phyloP scores from a whole-genome alignment of 2,888 invertebrate species.

The Plemyria rubiginata region DNA sequence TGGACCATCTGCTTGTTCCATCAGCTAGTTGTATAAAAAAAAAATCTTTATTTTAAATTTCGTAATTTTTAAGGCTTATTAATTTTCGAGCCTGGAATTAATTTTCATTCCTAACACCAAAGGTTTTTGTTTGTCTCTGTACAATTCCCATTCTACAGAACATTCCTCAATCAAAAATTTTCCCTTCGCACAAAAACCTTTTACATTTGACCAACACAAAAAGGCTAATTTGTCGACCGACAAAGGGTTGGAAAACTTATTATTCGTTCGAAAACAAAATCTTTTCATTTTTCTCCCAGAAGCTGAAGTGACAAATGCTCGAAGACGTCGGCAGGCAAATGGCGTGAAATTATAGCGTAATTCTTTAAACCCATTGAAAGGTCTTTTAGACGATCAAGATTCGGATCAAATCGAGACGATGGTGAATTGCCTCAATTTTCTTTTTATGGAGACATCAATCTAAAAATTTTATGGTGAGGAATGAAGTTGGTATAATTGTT shows the following conservation, averaged over 20 bases:
- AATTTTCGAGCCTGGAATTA: background rate
- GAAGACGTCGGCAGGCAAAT: conserved; percentile 32
- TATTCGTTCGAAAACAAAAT: conserved; percentile 38
- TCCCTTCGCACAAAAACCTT: conserved; percentile 46
- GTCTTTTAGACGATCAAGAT: conserved; percentile 12
- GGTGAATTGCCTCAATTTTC: background rate
- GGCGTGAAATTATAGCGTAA: conserved; percentile 55
- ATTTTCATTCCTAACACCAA: conserved; percentile 1
- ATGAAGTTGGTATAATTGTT: no score
- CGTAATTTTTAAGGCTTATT: background rate
- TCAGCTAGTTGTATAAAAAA: no score
- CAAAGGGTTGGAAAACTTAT: conserved; percentile 45
- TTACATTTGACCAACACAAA: conserved; percentile 58
- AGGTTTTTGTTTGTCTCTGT: conserved; percentile 5
- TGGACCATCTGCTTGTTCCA: no score
- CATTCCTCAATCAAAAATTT: conserved; percentile 21
- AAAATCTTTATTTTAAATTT: no score
- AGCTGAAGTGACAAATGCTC: conserved; percentile 29
- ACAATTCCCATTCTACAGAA: conserved; percentile 12
- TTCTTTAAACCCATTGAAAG: conserved; percentile 44
- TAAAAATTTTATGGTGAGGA: no score
- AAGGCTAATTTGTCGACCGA: conserved; percentile 61
- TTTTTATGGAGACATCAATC: background rate
- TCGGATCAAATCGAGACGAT: conserved; percentile 1
- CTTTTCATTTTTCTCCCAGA: conserved; percentile 28